Evolutionary conservation across 2,888 invertebrate genomes (phyloP).

Genomic region (Epiblema foenella): DNA sequence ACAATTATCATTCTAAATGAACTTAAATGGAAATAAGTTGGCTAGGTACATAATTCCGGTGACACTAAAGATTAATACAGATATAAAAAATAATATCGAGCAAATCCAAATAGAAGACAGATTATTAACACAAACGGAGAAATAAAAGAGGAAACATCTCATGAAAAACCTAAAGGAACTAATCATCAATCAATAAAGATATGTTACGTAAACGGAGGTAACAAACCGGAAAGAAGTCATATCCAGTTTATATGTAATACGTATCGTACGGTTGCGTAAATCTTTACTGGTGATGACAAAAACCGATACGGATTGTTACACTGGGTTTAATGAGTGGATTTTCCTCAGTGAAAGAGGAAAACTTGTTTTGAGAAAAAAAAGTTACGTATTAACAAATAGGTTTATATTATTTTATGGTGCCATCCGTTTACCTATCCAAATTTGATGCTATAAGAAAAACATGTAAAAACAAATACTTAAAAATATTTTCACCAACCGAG

Average conservation of each 20-base stretch:
- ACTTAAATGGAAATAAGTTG: too few relatives aligned
- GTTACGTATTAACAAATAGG: background rate
- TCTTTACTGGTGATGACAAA: constrained; percentile 22
- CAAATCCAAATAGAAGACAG: background rate
- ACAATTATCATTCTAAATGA: too few relatives aligned
- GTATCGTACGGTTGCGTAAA: constrained; percentile 32
- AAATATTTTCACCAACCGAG: too few relatives aligned
- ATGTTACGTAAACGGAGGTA: constrained; percentile 27
- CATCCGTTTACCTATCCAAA: background rate
- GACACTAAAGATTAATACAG: background rate
- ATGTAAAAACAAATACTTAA: too few relatives aligned
- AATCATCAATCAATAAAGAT: constrained; percentile 26
- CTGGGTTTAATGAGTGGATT: constrained; percentile 18
- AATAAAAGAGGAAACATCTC: constrained; percentile 16
- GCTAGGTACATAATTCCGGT: too few relatives aligned
- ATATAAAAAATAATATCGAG: background rate
- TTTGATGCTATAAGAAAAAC: too few relatives aligned
- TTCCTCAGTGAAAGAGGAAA: background rate
- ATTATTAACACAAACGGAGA: background rate
- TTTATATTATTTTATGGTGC: background rate
- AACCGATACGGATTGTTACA: constrained; percentile 29
- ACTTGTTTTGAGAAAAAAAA: background rate
- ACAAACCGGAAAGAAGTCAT: constrained; percentile 38
- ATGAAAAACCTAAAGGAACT: constrained; percentile 13
- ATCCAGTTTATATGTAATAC: constrained; percentile 31